Evolutionary conservation across 2,113 vertebrate genomes (phyloP), one percentile per base, ranked within the genome.

Genomic region (Xiphophorus couchianus): DNA sequence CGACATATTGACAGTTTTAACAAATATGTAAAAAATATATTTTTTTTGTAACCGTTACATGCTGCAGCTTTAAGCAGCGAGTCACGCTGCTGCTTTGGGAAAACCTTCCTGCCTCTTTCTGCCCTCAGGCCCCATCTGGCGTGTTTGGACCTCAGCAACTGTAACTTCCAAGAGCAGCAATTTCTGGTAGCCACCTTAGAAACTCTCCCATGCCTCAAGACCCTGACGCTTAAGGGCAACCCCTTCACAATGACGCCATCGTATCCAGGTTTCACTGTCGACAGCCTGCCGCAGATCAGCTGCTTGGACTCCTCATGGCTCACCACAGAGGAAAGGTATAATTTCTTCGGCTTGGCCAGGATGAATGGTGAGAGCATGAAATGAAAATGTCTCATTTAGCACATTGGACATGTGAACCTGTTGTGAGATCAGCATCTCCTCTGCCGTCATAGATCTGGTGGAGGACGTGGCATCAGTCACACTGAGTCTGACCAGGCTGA

Each of bases 81-180:
- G 14, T 44, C 14, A 1, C 1, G 15, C 44, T 17, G 42, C 42
- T 44, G 44, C 5, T 48, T 48, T 48, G 15, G 15, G 44, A 19
- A 48, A 71, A 44, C 0, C 54, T 48, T 3, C 17, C 44, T 10
- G 28, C 7, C 64, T 44, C 39, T 77, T n/a, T 81, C 37, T 71
- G 48, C 54, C 62, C 29, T 62, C 62, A 98, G 97, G 97, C 96
- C 96, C 60, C 91, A 89, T 71, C 94, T 99, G 0, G 75, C 97
- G 74, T 96, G 96, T 69, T 93, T 99, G 81, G 96, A 97, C 89
- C 89, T 99, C 90, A 90, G 96, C 78, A 94, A 95, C 87, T 97
- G 96, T 73, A 93, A 75, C 65, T 94, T 98, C 79, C 89, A 86
- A 0, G 88, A 94, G 65, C 94, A 96, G 83, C 78, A n/a, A 62